Conservation (phyloP, 2,888 invertebrate species). For the Hypena proboscidalis region DNA sequence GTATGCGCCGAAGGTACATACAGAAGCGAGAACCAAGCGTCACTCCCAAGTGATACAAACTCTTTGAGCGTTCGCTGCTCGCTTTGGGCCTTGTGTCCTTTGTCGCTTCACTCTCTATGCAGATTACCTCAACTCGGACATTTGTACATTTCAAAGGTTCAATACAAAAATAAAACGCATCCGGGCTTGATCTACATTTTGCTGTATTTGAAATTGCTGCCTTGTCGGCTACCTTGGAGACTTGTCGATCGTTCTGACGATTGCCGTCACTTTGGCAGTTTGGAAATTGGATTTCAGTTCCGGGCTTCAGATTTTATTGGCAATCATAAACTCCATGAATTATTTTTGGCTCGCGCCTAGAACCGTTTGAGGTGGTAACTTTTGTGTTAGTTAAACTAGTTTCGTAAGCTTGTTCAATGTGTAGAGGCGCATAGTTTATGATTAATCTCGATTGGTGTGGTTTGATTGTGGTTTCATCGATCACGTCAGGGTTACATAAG, state of each 20-base stretch:
- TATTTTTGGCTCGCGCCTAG: conserved; percentile 18
- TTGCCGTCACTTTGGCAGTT: conserved; percentile 34
- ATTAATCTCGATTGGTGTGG: conserved; percentile 44
- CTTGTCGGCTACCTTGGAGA: no score
- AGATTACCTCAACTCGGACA: conserved; percentile 47
- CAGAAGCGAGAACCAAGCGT: conserved; percentile 35
- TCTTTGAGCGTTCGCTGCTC: conserved; percentile 50
- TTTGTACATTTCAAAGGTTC: conserved; percentile 49
- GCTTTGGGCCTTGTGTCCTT: conserved; percentile 45
- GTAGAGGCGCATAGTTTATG: conserved; percentile 5
- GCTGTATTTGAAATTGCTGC: conserved; percentile 23
- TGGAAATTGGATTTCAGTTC: conserved; percentile 36
- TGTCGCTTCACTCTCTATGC: conserved; percentile 51
- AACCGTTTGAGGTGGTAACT: neutral
- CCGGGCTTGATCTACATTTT: conserved; percentile 35
- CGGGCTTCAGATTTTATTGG: conserved; percentile 29
- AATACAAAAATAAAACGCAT: conserved; percentile 49
- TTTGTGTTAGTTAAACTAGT: conserved; percentile 13
- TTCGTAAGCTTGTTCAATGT: conserved; percentile 1
- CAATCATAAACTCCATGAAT: conserved; percentile 31
- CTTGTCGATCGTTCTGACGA: conserved; percentile 35
- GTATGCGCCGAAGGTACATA: conserved; percentile 29
- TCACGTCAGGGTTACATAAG: conserved; percentile 40
- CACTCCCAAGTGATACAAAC: conserved; percentile 47
- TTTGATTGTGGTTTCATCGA: conserved; percentile 56